Percentiles rank a stretch among this genome's conserved stretches.
phyloP scores from a whole-genome alignment of 2,888 invertebrate genomes.

The Nomada ferruginata region DNA sequence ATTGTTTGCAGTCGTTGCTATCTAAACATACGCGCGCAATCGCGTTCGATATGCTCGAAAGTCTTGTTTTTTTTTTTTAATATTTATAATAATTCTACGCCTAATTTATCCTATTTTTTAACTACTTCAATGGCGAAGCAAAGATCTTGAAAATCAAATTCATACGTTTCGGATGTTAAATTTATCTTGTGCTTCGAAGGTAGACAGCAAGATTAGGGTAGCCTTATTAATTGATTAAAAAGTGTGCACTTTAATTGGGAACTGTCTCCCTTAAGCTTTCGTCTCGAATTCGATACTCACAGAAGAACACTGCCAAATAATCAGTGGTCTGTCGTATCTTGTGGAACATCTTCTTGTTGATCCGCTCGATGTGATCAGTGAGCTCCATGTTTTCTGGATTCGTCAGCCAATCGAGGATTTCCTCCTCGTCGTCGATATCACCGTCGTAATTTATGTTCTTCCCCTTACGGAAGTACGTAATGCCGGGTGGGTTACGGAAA shows the following conservation, averaged over 20 bases:
- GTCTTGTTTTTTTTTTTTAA: slow-evolving; percentile 20
- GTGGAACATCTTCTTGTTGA: slow-evolving; percentile 96
- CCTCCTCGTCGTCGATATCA: slow-evolving; percentile 95
- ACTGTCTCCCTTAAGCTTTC: not conserved
- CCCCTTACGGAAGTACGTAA: slow-evolving; percentile 95
- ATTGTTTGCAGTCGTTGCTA: slow-evolving; percentile 97
- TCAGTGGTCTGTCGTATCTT: slow-evolving; percentile 95
- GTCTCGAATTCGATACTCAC: slow-evolving; percentile 87
- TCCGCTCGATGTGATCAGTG: slow-evolving; percentile 95
- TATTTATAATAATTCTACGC: not conserved
- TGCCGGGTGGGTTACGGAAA: slow-evolving; percentile 94
- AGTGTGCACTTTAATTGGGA: not conserved
- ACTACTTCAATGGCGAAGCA: too few species aligned
- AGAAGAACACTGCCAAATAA: slow-evolving; percentile 96
- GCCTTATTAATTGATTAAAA: not conserved
- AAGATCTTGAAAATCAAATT: not conserved
- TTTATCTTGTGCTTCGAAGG: not conserved
- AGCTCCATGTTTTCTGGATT: slow-evolving; percentile 97
- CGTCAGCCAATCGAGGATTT: slow-evolving; percentile 95
- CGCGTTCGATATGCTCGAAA: slow-evolving; percentile 58
- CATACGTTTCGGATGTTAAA: not conserved
- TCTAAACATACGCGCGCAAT: slow-evolving; percentile 87
- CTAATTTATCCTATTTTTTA: not conserved
- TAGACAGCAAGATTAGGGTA: not conserved
- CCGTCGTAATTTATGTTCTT: slow-evolving; percentile 96